Evolutionary conservation across 2,113 vertebrate genomes (phyloP).

Genomic region (Etheostoma cragini): DNA sequence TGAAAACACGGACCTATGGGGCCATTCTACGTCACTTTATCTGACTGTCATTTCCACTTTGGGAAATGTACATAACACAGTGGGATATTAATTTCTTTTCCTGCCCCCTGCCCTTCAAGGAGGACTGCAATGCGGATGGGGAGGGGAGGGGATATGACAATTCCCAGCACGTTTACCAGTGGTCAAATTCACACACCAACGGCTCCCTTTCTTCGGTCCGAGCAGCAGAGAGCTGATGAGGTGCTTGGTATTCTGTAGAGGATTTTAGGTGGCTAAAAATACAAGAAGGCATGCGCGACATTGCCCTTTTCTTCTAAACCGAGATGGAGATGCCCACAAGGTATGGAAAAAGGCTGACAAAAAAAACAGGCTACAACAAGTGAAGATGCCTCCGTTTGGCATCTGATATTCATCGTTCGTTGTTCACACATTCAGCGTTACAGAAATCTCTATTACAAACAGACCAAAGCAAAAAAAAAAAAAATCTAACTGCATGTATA

Average conservation of each 20-base stretch:
- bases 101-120: slow-evolving; percentile 57
- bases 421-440: neutral
- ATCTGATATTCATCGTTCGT: neutral
- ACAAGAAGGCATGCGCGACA: slow-evolving; percentile 38
- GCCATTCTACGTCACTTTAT: slow-evolving; percentile 56
- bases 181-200: slow-evolving; percentile 57
- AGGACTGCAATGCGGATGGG: slow-evolving; percentile 74
- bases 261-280: slow-evolving; percentile 74
- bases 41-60: slow-evolving; percentile 67
- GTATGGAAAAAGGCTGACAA: slow-evolving; percentile 35
- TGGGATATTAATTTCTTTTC: slow-evolving; percentile 61
- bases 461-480: neutral
- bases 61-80: slow-evolving; percentile 59
- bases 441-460: neutral
- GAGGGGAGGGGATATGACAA: slow-evolving; percentile 60
- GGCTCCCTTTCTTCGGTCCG: slow-evolving; percentile 2
- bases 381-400: slow-evolving; percentile 17
- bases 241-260: slow-evolving; percentile 75
- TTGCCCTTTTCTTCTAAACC: slow-evolving; percentile 62
- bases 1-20: slow-evolving; percentile 50
- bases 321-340: slow-evolving; percentile 58
- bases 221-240: slow-evolving; percentile 47
- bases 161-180: slow-evolving; percentile 71
- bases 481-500: neutral
- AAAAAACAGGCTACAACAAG: slow-evolving; percentile 48